Percentiles rank a stretch among this genome's conserved stretches.
Conservation (phyloP, 2,113 vertebrate genomes). For the Chionis minor region DNA sequence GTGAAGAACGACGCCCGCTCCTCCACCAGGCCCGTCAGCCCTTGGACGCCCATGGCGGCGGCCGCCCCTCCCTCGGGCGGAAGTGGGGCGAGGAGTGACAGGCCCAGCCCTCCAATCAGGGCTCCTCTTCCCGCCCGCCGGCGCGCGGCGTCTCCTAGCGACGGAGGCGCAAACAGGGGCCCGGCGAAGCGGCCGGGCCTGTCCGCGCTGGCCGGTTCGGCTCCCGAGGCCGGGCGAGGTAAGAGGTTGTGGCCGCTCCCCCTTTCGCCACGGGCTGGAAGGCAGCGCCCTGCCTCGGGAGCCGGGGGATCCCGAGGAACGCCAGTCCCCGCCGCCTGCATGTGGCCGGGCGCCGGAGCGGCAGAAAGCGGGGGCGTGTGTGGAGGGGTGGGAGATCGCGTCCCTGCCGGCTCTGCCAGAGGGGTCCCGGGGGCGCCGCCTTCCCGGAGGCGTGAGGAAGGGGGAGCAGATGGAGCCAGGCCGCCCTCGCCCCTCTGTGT, state of each 20-base stretch:
- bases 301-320: accelerated
- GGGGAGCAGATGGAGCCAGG: accelerated
- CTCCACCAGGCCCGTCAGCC: slow-evolving; percentile 83
- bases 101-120: not conserved
- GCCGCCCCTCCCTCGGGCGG: not conserved
- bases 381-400: too few relatives aligned
- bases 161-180: not conserved
- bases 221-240: not conserved
- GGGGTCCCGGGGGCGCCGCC: too few relatives aligned
- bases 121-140: accelerated
- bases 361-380: not conserved
- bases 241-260: not conserved
- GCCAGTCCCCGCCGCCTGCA: not conserved
- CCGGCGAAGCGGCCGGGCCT: not conserved
- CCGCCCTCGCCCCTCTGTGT: not conserved
- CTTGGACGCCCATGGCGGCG: slow-evolving; percentile 86
- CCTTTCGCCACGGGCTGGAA: too few relatives aligned
- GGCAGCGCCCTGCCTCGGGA: not conserved
- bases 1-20: slow-evolving; percentile 80
- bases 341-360: not conserved
- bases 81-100: accelerated
- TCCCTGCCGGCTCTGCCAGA: not conserved
- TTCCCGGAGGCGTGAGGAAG: not conserved
- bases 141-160: not conserved
- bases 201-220: accelerated